These are phyloP conservation scores for Cacoxenus indagator DNA, from an alignment of 2,888 invertebrate species.

Conservation along the genomic window DNA sequence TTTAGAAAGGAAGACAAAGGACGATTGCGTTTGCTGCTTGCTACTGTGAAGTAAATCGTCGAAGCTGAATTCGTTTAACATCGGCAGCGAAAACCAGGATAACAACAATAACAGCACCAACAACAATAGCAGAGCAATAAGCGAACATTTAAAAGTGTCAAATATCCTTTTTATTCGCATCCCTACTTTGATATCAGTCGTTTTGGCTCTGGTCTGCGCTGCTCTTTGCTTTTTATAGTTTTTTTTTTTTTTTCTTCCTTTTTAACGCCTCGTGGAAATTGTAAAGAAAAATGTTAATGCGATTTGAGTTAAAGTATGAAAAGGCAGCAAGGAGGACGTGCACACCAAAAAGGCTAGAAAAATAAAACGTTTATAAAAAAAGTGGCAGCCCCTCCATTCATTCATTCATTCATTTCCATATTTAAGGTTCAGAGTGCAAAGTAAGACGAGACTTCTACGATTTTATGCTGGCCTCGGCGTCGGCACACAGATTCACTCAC, in stretches of 20 bases:
- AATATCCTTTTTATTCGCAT: constrained; percentile 63
- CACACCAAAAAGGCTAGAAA: neutral
- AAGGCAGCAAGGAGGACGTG: constrained; percentile 36
- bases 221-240: constrained; percentile 44
- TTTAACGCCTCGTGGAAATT: constrained; percentile 52
- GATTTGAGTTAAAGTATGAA: constrained; percentile 62
- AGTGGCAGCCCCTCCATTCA: constrained; percentile 13
- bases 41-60: neutral
- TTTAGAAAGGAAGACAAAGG: neutral
- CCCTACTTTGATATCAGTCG: constrained; percentile 39
- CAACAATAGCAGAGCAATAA: constrained; percentile 46
- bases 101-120: constrained; percentile 6
- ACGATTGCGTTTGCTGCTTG: neutral
- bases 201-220: constrained; percentile 13
- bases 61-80: constrained; percentile 11
- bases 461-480: neutral
- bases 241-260: constrained; percentile 24
- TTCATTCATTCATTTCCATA: constrained; percentile 7
- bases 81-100: neutral
- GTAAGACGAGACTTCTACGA: constrained; percentile 7
- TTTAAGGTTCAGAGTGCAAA: constrained; percentile 12
- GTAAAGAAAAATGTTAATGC: constrained; percentile 63
- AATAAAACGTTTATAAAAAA: constrained; percentile 7
- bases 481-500: no score
- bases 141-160: constrained; percentile 64